These are phyloP conservation scores for Cataglyphis rosenhaueri DNA, from an alignment of 2,888 invertebrate genomes.

Conservation along the genomic window DNA sequence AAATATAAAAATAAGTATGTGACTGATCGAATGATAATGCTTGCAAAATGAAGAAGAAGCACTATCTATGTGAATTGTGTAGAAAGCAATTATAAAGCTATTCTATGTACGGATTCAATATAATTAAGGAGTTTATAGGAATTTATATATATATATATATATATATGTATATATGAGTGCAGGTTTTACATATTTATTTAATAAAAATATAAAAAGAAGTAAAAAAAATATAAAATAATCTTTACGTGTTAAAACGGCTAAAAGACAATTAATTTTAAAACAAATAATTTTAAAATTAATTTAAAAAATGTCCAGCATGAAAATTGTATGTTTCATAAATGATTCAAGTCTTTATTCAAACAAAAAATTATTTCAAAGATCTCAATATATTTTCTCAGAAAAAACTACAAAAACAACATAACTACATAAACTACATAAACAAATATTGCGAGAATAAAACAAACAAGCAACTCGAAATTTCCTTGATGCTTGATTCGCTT, in stretches of 20 bases:
- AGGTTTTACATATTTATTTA: neutral
- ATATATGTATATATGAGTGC: neutral
- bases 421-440: neutral
- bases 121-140: slow-evolving; percentile 53
- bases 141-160: neutral
- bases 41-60: slow-evolving; percentile 81
- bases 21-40: slow-evolving; percentile 83
- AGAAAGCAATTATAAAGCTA: slow-evolving; percentile 72
- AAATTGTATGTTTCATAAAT: neutral
- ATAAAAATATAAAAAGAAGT: neutral
- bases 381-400: neutral
- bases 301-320: neutral
- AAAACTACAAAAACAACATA: neutral
- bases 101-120: slow-evolving; percentile 55
- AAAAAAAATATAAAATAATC: neutral
- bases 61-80: slow-evolving; percentile 68
- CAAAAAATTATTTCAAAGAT: neutral
- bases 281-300: too few species aligned
- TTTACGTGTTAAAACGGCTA: neutral
- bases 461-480: neutral
- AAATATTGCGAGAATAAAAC: neutral
- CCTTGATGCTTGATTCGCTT: neutral
- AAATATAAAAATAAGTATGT: slow-evolving; percentile 69
- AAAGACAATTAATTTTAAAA: neutral
- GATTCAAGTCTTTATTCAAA: neutral